phyloP scores from a whole-genome alignment of 2,113 vertebrate genomes.

The Pedionomus torquatus region DNA sequence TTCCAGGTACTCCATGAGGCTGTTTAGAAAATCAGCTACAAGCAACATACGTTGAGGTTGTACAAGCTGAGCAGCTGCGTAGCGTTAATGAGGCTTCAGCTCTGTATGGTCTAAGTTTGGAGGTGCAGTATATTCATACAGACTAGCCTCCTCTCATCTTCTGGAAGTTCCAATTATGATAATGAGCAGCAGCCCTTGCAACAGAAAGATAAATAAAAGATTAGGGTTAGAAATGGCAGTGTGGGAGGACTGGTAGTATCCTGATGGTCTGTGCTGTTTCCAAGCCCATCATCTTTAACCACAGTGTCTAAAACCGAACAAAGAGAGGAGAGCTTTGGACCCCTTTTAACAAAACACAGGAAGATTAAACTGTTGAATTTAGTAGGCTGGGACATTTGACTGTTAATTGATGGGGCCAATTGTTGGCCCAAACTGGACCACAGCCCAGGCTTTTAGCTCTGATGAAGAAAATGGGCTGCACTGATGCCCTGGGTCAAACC shows the following conservation, averaged over 20 bases:
- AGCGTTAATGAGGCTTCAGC: background rate
- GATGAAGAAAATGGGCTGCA: background rate
- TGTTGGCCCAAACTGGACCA: background rate
- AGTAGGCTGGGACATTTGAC: background rate
- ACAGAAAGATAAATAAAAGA: background rate
- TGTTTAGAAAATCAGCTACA: background rate
- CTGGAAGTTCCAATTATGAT: background rate
- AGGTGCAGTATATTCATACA: background rate
- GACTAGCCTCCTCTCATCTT: background rate
- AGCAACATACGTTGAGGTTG: background rate
- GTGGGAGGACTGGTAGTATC: background rate
- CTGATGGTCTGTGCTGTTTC: background rate
- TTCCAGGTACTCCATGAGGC: background rate
- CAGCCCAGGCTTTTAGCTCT: background rate
- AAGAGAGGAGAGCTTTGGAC: background rate
- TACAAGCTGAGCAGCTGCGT: background rate
- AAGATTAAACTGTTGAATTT: background rate
- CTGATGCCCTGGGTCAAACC: background rate
- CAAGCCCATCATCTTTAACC: rapidly evolving
- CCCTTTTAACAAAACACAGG: background rate
- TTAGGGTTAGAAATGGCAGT: background rate
- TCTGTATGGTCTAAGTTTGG: background rate
- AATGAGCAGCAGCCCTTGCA: background rate
- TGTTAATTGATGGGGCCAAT: background rate
- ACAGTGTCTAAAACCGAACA: background rate